A percentile compares a stretch with the other conserved stretches of the same genome.
phyloP scores from a whole-genome alignment of 2,888 invertebrate species.

The Macrosiphum euphorbiae region DNA sequence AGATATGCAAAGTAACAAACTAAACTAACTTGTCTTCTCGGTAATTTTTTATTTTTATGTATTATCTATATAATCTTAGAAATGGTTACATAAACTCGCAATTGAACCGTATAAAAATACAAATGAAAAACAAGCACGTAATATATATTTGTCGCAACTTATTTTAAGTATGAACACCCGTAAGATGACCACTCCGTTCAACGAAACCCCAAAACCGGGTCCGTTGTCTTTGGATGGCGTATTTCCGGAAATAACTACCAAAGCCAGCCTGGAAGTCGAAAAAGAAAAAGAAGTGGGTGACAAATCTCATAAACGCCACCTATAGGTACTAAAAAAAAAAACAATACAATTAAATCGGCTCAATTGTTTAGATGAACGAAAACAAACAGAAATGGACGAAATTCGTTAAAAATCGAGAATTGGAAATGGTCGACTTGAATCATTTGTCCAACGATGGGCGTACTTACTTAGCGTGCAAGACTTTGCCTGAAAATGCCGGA shows the following conservation, averaged over 20 bases:
- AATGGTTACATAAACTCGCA: constrained; percentile 45
- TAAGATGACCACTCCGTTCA: constrained; percentile 39
- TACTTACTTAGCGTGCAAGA: constrained; percentile 49
- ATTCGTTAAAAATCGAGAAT: constrained; percentile 31
- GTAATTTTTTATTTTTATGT: background rate
- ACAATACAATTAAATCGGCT: background rate
- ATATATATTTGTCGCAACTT: constrained; percentile 51
- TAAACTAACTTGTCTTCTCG: background rate
- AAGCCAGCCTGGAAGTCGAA: background rate
- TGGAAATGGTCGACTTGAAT: constrained; percentile 51
- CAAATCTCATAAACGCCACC: background rate
- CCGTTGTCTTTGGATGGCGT: constrained; percentile 20
- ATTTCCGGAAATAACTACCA: constrained; percentile 23
- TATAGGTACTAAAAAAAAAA: background rate
- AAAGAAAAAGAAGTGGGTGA: constrained; percentile 17
- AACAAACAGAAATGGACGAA: constrained; percentile 22
- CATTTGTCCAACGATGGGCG: constrained; percentile 51
- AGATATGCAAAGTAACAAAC: constrained; percentile 50
- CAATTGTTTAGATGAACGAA: background rate
- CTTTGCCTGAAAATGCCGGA: background rate
- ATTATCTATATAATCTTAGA: background rate
- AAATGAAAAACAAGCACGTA: constrained; percentile 29
- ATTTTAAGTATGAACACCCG: constrained; percentile 40
- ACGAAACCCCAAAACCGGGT: background rate
- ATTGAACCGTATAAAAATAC: background rate